Conservation (phyloP, 2,888 invertebrate genomes). For the Drosophila eohydei region DNA sequence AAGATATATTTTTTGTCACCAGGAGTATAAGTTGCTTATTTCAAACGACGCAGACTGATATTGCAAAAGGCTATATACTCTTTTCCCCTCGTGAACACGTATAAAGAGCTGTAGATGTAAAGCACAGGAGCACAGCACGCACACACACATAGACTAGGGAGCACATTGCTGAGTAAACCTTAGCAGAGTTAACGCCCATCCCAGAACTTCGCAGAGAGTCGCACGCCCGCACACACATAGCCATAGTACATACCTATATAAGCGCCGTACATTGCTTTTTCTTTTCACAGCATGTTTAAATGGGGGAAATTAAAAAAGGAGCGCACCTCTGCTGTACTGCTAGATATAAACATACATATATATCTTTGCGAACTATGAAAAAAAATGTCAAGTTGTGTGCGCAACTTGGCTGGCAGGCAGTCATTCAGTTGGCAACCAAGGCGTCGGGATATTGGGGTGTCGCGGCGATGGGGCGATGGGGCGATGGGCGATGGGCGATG, state of each 20-base stretch:
- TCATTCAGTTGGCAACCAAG: conserved; percentile 24
- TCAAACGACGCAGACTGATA: not conserved
- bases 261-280: conserved; percentile 26
- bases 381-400: conserved; percentile 76
- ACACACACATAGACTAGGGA: conserved; percentile 16
- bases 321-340: conserved; percentile 31
- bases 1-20: too few species aligned
- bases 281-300: conserved; percentile 65
- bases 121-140: conserved; percentile 47
- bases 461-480: conserved; percentile 28
- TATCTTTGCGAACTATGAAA: conserved; percentile 43
- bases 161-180: conserved; percentile 41
- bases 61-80: not conserved
- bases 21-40: not conserved
- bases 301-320: conserved; percentile 71
- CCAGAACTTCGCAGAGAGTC: conserved; percentile 12
- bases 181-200: conserved; percentile 40
- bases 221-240: conserved; percentile 2
- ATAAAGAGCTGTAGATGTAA: conserved; percentile 43
- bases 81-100: not conserved
- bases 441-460: conserved; percentile 19
- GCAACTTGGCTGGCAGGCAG: conserved; percentile 26
- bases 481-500: not conserved
- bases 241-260: conserved; percentile 6
- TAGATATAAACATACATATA: conserved; percentile 3